Evolutionary conservation across 2,888 invertebrate genomes (phyloP).

Genomic region (Tinea semifulvella): DNA sequence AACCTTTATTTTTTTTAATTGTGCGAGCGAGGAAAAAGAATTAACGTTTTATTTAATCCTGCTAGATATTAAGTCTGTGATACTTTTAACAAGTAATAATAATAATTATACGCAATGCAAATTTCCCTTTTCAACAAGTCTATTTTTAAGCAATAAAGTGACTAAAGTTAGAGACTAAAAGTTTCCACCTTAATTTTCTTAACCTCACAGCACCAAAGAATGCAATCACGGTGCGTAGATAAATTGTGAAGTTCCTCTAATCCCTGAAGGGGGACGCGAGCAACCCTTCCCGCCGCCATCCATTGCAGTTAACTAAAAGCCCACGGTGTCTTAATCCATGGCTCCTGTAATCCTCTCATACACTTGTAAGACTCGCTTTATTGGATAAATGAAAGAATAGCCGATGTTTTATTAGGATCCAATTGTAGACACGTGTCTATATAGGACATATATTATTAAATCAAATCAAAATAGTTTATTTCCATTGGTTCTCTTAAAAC

Average conservation of each 20-base stretch:
- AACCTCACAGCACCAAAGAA: no score
- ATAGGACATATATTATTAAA: no score
- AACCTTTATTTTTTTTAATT: no score
- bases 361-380: constrained; percentile 11
- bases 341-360: constrained; percentile 14
- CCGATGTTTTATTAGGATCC: background rate
- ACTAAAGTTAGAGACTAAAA: no score
- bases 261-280: constrained; percentile 10
- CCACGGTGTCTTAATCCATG: constrained; percentile 15
- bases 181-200: background rate
- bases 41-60: no score
- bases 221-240: constrained; percentile 12
- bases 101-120: no score
- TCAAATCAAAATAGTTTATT: no score
- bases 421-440: no score
- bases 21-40: no score
- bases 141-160: no score
- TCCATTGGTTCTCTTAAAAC: no score
- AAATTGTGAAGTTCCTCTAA: constrained; percentile 14
- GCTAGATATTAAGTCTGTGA: background rate
- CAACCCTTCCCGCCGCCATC: constrained; percentile 14
- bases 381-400: constrained; percentile 8
- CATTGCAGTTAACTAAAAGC: constrained; percentile 12
- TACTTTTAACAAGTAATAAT: no score
- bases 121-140: background rate